Percentiles rank a stretch among this genome's conserved stretches.
These are phyloP conservation scores for Miltochrista miniata DNA, from an alignment of 2,888 invertebrate genomes.

Conservation along the genomic window DNA sequence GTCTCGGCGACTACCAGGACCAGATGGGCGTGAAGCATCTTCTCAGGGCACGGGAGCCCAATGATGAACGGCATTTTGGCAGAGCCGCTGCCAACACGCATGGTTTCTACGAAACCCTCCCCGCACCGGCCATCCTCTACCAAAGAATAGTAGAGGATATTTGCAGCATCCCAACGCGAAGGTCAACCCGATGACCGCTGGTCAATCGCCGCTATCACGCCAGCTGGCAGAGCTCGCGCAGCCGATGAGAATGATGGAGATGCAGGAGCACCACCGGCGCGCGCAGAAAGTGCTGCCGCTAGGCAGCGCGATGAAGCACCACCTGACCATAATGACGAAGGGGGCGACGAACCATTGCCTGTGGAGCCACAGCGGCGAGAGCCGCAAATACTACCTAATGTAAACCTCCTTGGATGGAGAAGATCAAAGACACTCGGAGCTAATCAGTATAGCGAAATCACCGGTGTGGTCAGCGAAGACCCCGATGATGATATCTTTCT, in stretches of 20 bases:
- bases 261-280: too few species aligned
- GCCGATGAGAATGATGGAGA: too few species aligned
- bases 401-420: not conserved
- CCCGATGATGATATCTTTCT: too few species aligned
- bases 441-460: not conserved
- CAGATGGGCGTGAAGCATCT: too few species aligned
- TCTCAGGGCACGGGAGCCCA: not conserved
- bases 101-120: constrained; percentile 1
- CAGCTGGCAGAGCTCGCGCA: not conserved
- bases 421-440: not conserved
- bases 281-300: too few species aligned
- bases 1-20: not conserved
- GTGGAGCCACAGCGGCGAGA: too few species aligned
- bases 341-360: too few species aligned
- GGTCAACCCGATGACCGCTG: not conserved
- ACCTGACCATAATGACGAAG: too few species aligned
- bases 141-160: not conserved
- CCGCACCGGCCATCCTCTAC: too few species aligned
- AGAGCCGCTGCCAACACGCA: not conserved
- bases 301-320: too few species aligned
- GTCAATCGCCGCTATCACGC: not conserved
- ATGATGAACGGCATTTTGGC: not conserved
- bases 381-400: too few species aligned
- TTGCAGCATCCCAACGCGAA: not conserved
- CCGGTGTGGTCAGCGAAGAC: too few species aligned